These are phyloP conservation scores for Campopleginae sp. DNA, from an alignment of 2,888 invertebrate species.

Conservation along the genomic window DNA sequence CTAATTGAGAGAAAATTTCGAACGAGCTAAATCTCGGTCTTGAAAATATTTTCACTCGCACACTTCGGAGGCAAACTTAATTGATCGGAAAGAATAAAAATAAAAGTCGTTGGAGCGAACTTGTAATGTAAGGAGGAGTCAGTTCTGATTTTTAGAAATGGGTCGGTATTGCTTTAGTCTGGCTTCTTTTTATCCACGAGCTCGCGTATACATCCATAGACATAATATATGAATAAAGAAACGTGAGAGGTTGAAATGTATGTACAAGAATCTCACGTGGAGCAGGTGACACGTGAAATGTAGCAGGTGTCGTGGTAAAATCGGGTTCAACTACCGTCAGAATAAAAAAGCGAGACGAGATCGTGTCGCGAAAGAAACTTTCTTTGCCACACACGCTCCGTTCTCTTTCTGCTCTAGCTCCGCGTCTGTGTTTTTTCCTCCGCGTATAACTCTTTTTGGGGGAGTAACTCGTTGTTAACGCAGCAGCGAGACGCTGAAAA, in stretches of 20 bases:
- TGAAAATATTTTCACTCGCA: neutral
- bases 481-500: neutral
- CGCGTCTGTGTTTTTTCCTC: neutral
- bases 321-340: slow-evolving; percentile 51
- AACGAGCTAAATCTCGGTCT: neutral
- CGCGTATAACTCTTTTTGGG: slow-evolving; percentile 2
- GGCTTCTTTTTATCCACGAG: slow-evolving; percentile 47
- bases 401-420: slow-evolving; percentile 2
- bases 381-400: neutral
- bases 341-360: slow-evolving; percentile 18
- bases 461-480: slow-evolving; percentile 34
- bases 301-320: slow-evolving; percentile 42
- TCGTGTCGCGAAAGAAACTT: slow-evolving; percentile 29
- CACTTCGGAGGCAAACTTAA: neutral
- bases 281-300: slow-evolving; percentile 41
- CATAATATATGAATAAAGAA: neutral
- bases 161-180: slow-evolving; percentile 24
- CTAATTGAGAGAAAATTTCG: neutral
- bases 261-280: neutral
- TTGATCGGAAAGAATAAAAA: slow-evolving; percentile 3
- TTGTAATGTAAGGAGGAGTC: slow-evolving; percentile 35
- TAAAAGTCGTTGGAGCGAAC: slow-evolving; percentile 2
- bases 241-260: neutral
- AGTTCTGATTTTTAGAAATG: slow-evolving; percentile 51
- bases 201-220: slow-evolving; percentile 9